A percentile compares a stretch with the other conserved stretches of the same genome.
Evolutionary conservation across 2,113 vertebrate genomes (phyloP).

Genomic region (Castor canadensis): DNA sequence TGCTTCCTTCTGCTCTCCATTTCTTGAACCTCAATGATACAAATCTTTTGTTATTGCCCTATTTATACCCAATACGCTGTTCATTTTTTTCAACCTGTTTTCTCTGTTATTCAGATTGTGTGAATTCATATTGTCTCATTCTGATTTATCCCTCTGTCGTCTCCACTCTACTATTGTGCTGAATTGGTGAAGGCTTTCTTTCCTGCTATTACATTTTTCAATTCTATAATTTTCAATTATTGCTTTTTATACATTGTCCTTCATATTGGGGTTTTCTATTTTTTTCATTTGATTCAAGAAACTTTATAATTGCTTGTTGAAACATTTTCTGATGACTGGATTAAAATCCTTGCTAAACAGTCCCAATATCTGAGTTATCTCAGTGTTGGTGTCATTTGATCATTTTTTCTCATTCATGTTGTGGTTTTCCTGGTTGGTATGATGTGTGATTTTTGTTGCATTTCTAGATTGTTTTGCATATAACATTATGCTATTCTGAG

Average conservation of each 20-base stretch:
- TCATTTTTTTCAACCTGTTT: neutral
- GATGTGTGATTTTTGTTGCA: neutral
- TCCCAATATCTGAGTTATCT: neutral
- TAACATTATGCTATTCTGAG: neutral
- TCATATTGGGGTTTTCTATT: too few species aligned
- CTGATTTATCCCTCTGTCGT: neutral
- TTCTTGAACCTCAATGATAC: neutral
- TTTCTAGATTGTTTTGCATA: neutral
- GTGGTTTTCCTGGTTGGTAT: neutral
- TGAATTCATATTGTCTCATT: neutral
- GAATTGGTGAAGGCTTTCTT: neutral
- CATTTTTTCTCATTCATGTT: neutral
- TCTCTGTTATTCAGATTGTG: too few species aligned
- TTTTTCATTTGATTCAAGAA: too few species aligned
- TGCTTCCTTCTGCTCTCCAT: neutral
- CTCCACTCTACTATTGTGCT: neutral
- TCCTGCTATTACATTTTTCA: neutral
- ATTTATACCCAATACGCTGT: neutral
- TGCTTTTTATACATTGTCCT: too few species aligned
- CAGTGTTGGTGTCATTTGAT: neutral
- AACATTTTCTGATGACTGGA: neutral
- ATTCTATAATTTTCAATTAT: too few species aligned
- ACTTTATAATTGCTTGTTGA: too few species aligned
- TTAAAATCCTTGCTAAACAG: neutral
- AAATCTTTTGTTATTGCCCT: neutral